A percentile compares a stretch with the other conserved stretches of the same genome.
Conservation (phyloP, 2,888 invertebrate genomes). For the Zygothrica quintamaculata region DNA sequence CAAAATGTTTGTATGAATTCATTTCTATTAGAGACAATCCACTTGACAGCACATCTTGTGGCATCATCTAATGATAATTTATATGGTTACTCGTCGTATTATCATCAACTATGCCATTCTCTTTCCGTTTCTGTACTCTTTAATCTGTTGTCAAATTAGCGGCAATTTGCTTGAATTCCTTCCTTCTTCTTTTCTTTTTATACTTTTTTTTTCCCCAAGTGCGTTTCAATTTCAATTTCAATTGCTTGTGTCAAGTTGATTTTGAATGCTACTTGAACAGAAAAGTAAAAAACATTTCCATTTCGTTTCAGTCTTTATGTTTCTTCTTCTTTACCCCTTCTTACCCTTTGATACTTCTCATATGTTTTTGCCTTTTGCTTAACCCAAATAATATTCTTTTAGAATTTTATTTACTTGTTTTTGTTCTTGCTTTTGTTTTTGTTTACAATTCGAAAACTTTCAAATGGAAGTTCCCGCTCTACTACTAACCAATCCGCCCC, state of each 20-base stretch:
- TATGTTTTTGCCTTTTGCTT: slow-evolving; percentile 26
- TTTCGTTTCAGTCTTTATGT: slow-evolving; percentile 39
- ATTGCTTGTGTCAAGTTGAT: slow-evolving; percentile 65
- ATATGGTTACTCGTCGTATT: slow-evolving; percentile 27
- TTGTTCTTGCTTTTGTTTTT: slow-evolving; percentile 12
- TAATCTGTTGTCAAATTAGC: slow-evolving; percentile 55
- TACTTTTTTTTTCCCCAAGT: slow-evolving; percentile 42
- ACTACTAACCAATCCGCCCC: background rate
- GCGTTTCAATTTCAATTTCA: slow-evolving; percentile 70
- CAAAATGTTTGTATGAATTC: too few relatives aligned
- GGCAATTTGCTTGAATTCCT: slow-evolving; percentile 60
- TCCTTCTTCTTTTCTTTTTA: slow-evolving; percentile 8
- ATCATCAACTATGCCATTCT: slow-evolving; percentile 11
- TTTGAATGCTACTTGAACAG: slow-evolving; percentile 21
- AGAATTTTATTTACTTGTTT: slow-evolving; percentile 20
- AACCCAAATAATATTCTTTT: slow-evolving; percentile 26
- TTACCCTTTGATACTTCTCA: slow-evolving; percentile 1
- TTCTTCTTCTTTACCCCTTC: slow-evolving; percentile 21
- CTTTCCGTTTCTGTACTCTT: slow-evolving; percentile 24
- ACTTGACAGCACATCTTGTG: slow-evolving; percentile 1
- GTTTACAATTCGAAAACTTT: background rate
- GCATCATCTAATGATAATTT: slow-evolving; percentile 2
- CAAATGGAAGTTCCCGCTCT: background rate
- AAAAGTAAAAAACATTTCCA: slow-evolving; percentile 41
- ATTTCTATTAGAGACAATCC: background rate